These are phyloP conservation scores for Eilema sororculum DNA, from an alignment of 2,888 invertebrate species.

Conservation along the genomic window DNA sequence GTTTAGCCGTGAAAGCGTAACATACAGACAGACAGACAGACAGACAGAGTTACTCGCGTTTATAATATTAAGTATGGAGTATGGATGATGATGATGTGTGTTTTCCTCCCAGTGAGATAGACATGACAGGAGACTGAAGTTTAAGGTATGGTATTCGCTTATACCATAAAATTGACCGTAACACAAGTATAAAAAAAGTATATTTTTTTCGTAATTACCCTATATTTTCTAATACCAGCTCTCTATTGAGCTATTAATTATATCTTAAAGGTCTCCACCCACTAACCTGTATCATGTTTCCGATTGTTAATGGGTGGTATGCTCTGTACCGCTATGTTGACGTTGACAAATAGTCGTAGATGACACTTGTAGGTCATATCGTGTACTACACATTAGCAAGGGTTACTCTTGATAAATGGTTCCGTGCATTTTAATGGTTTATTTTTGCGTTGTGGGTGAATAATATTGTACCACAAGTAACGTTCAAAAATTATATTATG, in stretches of 20 bases:
- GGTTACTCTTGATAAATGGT: slow-evolving; percentile 40
- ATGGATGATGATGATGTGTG: too few species aligned
- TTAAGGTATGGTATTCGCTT: background rate
- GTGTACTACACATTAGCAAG: slow-evolving; percentile 27
- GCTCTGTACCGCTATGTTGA: slow-evolving; percentile 22
- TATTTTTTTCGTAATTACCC: background rate
- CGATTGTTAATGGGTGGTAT: slow-evolving; percentile 24
- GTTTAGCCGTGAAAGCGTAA: too few species aligned
- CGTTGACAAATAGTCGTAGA: slow-evolving; percentile 39
- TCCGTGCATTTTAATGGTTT: slow-evolving; percentile 22
- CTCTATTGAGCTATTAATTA: slow-evolving; percentile 28
- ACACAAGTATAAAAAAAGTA: background rate
- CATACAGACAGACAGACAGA: too few species aligned
- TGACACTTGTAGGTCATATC: slow-evolving; percentile 42
- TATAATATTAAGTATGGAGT: too few species aligned
- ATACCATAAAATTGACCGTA: background rate
- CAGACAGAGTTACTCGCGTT: too few species aligned
- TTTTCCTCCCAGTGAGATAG: background rate
- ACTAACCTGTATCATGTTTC: slow-evolving; percentile 24
- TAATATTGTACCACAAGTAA: slow-evolving; percentile 6
- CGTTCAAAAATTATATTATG: background rate
- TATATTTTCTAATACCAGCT: background rate
- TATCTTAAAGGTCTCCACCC: slow-evolving; percentile 29
- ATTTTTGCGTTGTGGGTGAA: slow-evolving; percentile 10
- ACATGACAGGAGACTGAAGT: background rate